phyloP scores from a whole-genome alignment of 2,113 vertebrate genomes.

The Benitochromis conjunctus region DNA sequence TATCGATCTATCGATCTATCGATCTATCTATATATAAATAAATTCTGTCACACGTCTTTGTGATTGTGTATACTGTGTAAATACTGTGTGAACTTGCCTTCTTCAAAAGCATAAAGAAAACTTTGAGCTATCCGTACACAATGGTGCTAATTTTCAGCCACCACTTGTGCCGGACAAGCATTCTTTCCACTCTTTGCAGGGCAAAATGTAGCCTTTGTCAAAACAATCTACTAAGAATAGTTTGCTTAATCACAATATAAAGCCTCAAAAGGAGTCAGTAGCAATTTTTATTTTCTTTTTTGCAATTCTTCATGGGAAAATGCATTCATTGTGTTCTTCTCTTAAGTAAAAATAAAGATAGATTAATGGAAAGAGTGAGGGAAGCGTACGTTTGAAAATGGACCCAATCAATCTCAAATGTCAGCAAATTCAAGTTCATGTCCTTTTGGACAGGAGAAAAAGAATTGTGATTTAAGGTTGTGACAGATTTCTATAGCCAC shows the following conservation, averaged over 20 bases:
- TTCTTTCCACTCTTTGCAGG: not conserved
- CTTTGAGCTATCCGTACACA: not conserved
- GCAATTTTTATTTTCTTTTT: not conserved
- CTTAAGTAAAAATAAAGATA: not conserved
- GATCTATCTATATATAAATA: no score
- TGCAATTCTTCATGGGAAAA: not conserved
- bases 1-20: no score
- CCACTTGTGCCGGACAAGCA: not conserved
- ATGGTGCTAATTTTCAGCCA: not conserved
- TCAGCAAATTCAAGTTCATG: not conserved
- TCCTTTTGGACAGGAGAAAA: not conserved
- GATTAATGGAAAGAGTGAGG: not conserved
- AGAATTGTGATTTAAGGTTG: not conserved
- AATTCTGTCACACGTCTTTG: no score
- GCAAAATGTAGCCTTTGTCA: not conserved
- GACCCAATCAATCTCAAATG: not conserved
- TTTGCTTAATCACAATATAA: not conserved
- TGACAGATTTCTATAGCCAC: not conserved
- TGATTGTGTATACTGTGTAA: not conserved
- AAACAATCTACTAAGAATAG: not conserved
- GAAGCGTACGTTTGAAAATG: not conserved
- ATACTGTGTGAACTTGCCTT: not conserved
- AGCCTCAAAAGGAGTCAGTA: not conserved
- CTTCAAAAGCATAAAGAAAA: not conserved
- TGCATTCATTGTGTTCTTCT: not conserved